These are phyloP conservation scores for Druon quercuslanigerum DNA, from an alignment of 1,140 invertebrate genomes.

Conservation along the genomic window DNA sequence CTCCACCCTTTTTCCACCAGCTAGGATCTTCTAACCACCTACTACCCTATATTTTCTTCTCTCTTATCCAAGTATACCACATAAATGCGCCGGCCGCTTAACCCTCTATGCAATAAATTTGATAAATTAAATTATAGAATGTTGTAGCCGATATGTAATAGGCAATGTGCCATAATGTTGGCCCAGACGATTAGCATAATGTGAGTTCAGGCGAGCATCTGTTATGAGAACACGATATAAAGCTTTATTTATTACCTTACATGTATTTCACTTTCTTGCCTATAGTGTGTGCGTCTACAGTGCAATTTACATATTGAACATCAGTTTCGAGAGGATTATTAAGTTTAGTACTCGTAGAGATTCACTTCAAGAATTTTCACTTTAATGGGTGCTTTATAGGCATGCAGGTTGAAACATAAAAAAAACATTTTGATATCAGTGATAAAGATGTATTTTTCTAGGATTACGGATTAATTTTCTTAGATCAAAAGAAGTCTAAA, in stretches of 20 bases:
- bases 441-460: no score
- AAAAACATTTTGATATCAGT: no score
- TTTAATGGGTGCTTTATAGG: no score
- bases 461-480: no score
- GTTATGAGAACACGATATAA: no score
- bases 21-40: neutral
- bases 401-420: no score
- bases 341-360: conserved; percentile 2
- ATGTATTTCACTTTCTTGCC: neutral
- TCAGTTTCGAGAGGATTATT: conserved; percentile 11
- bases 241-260: neutral
- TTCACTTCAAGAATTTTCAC: no score
- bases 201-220: neutral
- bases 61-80: conserved; percentile 1
- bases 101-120: conserved; percentile 10
- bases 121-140: conserved; percentile 18
- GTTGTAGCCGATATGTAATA: conserved; percentile 5
- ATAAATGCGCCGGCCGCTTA: conserved; percentile 1
- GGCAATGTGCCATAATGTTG: neutral
- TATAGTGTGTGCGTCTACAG: neutral
- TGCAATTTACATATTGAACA: conserved; percentile 15
- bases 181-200: conserved; percentile 3
- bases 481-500: no score
- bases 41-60: neutral
- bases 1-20: conserved; percentile 20